Evolutionary conservation across 2,113 vertebrate genomes (phyloP), one percentile per base, ranked within the genome.

Genomic region (Mus spicilegus): DNA sequence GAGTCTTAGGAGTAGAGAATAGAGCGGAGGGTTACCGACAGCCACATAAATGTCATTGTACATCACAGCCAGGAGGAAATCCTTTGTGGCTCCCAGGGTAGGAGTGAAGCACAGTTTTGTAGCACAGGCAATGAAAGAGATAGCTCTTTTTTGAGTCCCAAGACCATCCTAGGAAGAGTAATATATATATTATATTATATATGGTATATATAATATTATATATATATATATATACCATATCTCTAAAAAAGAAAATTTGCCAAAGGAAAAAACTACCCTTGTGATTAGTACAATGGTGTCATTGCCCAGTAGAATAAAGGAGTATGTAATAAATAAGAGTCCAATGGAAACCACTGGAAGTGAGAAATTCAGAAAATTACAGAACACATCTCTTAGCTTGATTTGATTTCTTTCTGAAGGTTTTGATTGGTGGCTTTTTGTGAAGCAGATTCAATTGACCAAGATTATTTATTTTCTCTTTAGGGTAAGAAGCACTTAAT

Each of bases 181-280:
- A 70, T 26, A 7, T 17, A 58, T 22, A 97, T 61, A 61, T 24
- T 22, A 97, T 61, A 61, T 24, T 22, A 97, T 61, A 61, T 24
- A 63, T n/a, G n/a, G n/a, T n/a, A n/a, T n/a, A n/a, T n/a, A n/a
- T n/a, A n/a, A n/a, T n/a, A n/a, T n/a, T n/a, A n/a, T n/a, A n/a
- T n/a, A n/a, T n/a, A n/a, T n/a, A n/a, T 91, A 86, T 22, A 97
- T 61, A 61, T 24, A 63, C 26, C 91, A 3, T 5, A 97, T 96
- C 92, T 97, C 93, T 61, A 95, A n/a, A 67, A 95, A 90, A 10
- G 86, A 98, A 72, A 97, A 96, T 36, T 89, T 94, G 3, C 61
- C 22, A 8, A 96, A 30, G 96, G 1, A 97, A 96, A 89, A 90
- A 97, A 36, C 12, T 93, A 97, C 88, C n/a, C 51, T 85, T 86